Conservation (phyloP, 1,140 invertebrate genomes). For the Neuroterus valhalla region DNA sequence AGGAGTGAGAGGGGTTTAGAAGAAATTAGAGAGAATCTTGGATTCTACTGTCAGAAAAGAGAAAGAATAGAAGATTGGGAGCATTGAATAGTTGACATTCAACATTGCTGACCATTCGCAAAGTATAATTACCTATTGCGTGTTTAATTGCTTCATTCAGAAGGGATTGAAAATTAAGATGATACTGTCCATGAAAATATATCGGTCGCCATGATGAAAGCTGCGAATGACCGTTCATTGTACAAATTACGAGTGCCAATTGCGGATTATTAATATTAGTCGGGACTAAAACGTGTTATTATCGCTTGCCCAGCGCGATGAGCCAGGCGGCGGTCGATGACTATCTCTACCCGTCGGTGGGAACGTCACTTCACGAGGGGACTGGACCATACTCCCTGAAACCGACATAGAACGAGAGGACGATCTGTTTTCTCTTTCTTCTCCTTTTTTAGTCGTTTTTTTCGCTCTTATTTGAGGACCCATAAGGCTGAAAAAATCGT, state of each 20-base stretch:
- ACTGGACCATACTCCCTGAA: constrained; percentile 26
- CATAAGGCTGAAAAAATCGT: too few relatives aligned
- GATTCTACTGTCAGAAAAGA: too few relatives aligned
- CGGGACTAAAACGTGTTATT: constrained; percentile 56
- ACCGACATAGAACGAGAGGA: neutral
- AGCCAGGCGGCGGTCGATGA: constrained; percentile 40
- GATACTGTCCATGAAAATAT: constrained; percentile 55
- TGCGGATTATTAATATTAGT: constrained; percentile 54
- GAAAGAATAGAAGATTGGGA: too few relatives aligned
- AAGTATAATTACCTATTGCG: constrained; percentile 27
- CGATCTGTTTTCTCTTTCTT: neutral
- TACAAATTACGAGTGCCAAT: constrained; percentile 57
- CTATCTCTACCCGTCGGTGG: constrained; percentile 40
- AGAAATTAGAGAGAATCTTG: too few relatives aligned
- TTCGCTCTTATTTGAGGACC: too few relatives aligned
- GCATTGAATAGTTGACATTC: constrained; percentile 12
- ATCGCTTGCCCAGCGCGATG: constrained; percentile 40
- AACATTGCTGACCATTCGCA: neutral
- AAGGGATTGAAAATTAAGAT: constrained; percentile 67
- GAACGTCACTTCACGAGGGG: constrained; percentile 31
- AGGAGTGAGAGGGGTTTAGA: too few relatives aligned
- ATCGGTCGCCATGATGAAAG: constrained; percentile 55
- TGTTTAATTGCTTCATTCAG: constrained; percentile 69
- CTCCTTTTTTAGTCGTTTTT: too few relatives aligned
- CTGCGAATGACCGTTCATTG: constrained; percentile 46